Evolutionary conservation across 2,797 vertebrate species (phyloP), one percentile per base, ranked within the genome.

Genomic region (Pogoniulus pusillus): DNA sequence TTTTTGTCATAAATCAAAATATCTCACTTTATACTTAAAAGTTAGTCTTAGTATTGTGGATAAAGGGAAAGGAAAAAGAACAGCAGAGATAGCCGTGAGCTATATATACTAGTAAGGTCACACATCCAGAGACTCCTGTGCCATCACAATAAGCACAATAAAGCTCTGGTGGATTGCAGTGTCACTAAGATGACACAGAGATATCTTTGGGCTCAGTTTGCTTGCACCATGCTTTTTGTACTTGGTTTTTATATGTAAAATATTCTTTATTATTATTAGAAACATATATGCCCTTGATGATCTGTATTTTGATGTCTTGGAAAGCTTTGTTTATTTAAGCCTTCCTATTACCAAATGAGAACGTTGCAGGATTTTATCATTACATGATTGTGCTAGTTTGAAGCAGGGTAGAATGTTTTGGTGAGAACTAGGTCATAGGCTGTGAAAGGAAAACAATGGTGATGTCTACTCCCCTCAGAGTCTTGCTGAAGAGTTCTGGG

Each of bases 1-100:
- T 85, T 83, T 85, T 74, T 82, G 13, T 88, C 54, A 90, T 93
- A 90, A 95, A 96, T 95, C 53, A 92, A 94, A 95, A 93, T 70
- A 94, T 58, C 94, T 69, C 30, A 55, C 94, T 96, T 95, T 80
- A 69, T 34, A 85, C 24, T 87, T 94, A 74, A 78, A 95, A 92
- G n/a, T 75, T 91, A 81, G 30, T 29, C 62, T 84, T 74, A 89
- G 16, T 45, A 39, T 53, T 83, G 30, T 41, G 34, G 39, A 70
- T 51, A 79, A 73, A 87, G 24, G 54, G 66, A 76, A 71, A 9
- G 71, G 57, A 88, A 76, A 71, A 9, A 74, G 57, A 88, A 58
- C 20, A 78, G 30, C 35, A 51, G 18, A 66, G 59, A 45, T 35
- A 79, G 26, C 35, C 1, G 0, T 75, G 72, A 66, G 20, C n/a